Evolutionary conservation across 2,797 vertebrate species (phyloP), one percentile per base, ranked within the genome.

Genomic region (Sternarchorhynchus goeldii): DNA sequence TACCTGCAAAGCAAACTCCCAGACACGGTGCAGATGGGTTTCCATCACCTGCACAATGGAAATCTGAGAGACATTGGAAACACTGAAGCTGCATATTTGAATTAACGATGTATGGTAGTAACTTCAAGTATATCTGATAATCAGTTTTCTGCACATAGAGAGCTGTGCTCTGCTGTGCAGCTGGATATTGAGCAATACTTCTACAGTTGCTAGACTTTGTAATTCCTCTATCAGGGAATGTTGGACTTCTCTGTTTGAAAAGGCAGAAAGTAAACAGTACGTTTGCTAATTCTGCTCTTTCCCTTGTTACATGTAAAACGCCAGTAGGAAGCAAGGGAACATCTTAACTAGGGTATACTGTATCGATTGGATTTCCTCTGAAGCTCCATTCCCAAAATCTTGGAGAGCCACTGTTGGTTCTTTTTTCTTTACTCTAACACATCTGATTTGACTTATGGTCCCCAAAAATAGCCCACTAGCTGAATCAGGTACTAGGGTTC

Each of bases 171-270:
- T 29, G 31, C 20, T 73, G 5, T 2, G 14, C 36, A 56, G 56
- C 58, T 21, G 32, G 2, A 50, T 50, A 78, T 93, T 91, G 86
- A 87, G 90, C 88, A 91, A 91, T 78, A 81, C 77, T 79, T 25
- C 65, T 57, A 73, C 82, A 73, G 87, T 72, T 17, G 74, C 85
- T 86, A 88, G 87, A 88, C 89, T 89, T 88, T 90, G 89, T 88
- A 86, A 90, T 85, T 86, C 81, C 85, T 87, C 81, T 90, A 89
- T 92, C 89, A 86, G 85, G 77, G 79, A 81, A 76, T 79, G 72
- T 74, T 83, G 85, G 80, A 84, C 84, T 84, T 82, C 79, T 82
- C 75, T 92, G 90, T 93, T 92, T 92, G 90, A 90, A 83, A 86
- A 88, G 87, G 86, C 86, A 85, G 82, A 88, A 88, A 90, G 86